These are phyloP conservation scores for Eledona agricola DNA, from an alignment of 2,888 invertebrate species.

Conservation along the genomic window DNA sequence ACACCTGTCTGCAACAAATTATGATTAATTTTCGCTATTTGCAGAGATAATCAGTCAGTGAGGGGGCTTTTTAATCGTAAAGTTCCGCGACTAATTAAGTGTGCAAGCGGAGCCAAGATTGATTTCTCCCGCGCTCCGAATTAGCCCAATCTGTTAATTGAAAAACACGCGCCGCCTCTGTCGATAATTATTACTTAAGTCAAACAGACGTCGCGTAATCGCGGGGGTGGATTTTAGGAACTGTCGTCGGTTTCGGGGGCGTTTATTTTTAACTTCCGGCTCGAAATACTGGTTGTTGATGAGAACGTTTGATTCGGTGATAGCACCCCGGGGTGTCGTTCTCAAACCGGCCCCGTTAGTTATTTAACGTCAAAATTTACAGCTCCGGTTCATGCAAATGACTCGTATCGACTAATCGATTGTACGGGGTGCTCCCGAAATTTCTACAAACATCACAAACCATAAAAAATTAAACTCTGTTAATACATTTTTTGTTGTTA, in stretches of 20 bases:
- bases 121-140: conserved; percentile 36
- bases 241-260: conserved; percentile 8
- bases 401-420: no score
- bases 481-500: no score
- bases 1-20: conserved; percentile 35
- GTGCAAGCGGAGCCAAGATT: conserved; percentile 41
- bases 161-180: conserved; percentile 38
- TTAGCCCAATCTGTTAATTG: conserved; percentile 40
- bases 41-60: conserved; percentile 34
- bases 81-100: conserved; percentile 41
- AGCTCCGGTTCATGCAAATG: conserved; percentile 29
- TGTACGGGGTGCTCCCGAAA: no score
- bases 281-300: conserved; percentile 47
- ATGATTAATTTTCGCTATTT: conserved; percentile 37
- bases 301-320: conserved; percentile 53
- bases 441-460: no score
- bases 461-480: no score
- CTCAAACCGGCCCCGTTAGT: conserved; percentile 36
- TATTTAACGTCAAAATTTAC: conserved; percentile 42
- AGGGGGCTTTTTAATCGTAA: conserved; percentile 37
- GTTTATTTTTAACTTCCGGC: conserved; percentile 27
- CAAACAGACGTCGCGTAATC: conserved; percentile 39
- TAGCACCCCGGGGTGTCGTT: conserved; percentile 52
- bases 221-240: conserved; percentile 10
- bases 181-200: conserved; percentile 40